Conservation (phyloP, 92 coral and sea anemone species). For the Micromussa lordhowensis region DNA sequence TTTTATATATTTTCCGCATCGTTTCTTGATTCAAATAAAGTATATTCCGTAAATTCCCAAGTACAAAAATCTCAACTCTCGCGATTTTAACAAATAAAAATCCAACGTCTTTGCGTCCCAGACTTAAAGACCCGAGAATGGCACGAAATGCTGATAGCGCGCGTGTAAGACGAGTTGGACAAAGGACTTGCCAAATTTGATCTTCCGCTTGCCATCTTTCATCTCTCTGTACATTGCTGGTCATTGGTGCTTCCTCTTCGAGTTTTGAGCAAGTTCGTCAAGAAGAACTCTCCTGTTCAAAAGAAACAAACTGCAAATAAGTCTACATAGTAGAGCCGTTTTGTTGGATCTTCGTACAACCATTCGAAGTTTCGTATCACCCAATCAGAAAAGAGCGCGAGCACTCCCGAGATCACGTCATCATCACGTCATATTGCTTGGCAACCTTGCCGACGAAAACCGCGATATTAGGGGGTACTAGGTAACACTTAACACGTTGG, state of each 20-base stretch:
- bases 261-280: constrained; percentile 80
- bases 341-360: background rate
- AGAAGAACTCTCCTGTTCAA: constrained; percentile 84
- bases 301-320: background rate
- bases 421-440: background rate
- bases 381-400: background rate
- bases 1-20: background rate
- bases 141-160: background rate
- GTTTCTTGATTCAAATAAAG: background rate
- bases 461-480: too few relatives aligned
- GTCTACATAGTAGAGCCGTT: background rate
- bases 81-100: background rate
- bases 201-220: background rate
- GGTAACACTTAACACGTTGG: too few relatives aligned
- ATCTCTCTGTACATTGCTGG: background rate
- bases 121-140: background rate
- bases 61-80: background rate
- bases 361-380: background rate
- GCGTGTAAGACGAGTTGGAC: background rate
- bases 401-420: background rate
- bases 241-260: constrained; percentile 30
- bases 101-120: background rate
- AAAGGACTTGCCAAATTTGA: background rate
- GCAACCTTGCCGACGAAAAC: background rate
- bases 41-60: background rate